Conservation (phyloP, 2,888 invertebrate genomes). For the Nomada goodeniana region DNA sequence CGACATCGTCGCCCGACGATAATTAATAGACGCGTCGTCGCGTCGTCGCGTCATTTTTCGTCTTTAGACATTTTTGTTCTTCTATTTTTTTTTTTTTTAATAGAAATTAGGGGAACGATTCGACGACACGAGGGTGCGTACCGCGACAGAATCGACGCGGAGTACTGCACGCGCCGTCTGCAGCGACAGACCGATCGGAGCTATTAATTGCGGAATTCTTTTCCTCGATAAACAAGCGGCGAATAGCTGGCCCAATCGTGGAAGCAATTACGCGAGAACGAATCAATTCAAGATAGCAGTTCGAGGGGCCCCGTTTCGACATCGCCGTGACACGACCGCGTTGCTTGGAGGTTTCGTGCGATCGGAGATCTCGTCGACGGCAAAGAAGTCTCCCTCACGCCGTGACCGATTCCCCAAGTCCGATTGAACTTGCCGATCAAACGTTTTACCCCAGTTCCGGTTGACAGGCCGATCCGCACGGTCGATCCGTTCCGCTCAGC, state of each 20-base stretch:
- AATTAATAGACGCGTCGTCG: not conserved
- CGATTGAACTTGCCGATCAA: conserved; percentile 73
- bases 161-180: too few species aligned
- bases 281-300: conserved; percentile 46
- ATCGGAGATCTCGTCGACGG: conserved; percentile 37
- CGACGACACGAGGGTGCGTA: too few species aligned
- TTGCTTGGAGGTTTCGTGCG: conserved; percentile 10
- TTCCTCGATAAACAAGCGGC: not conserved
- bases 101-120: not conserved
- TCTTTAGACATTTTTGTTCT: not conserved
- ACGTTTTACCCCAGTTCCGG: conserved; percentile 80
- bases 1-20: conserved; percentile 20
- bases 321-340: conserved; percentile 26
- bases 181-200: too few species aligned
- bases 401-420: conserved; percentile 75
- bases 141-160: too few species aligned
- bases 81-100: too few species aligned
- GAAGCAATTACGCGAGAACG: conserved; percentile 48
- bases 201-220: too few species aligned
- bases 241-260: conserved; percentile 6
- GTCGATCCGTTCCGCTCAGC: conserved; percentile 72
- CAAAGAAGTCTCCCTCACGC: conserved; percentile 57
- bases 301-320: not conserved
- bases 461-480: conserved; percentile 73
- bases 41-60: not conserved